These are phyloP conservation scores for Phymanthus crucifer DNA, from an alignment of 92 coral and sea anemone genomes.

Conservation along the genomic window DNA sequence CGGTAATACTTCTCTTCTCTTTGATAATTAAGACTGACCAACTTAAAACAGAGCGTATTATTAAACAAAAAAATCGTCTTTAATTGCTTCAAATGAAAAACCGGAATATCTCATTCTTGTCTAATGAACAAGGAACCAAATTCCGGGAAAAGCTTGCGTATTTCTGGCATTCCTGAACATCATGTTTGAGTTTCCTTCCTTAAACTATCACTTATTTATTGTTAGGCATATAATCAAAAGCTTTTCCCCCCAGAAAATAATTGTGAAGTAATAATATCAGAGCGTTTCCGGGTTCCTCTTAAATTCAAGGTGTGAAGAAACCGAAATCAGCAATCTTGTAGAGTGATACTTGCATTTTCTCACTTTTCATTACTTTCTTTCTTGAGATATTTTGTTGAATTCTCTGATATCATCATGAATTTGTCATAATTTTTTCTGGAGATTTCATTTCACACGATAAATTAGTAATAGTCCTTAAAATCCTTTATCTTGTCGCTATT, in stretches of 20 bases:
- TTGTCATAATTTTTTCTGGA: neutral
- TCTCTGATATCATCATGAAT: neutral
- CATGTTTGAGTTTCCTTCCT: too few relatives aligned
- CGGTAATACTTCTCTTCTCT: slow-evolving; percentile 18
- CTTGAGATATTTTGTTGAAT: neutral
- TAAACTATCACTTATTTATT: neutral
- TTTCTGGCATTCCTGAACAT: neutral
- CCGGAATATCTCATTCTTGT: neutral
- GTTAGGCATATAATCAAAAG: neutral
- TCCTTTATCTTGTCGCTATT: neutral
- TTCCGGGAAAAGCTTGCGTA: neutral
- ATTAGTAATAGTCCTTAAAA: neutral
- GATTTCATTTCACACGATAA: neutral
- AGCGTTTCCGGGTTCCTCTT: neutral
- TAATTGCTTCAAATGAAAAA: slow-evolving; percentile 14
- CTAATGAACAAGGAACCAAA: neutral
- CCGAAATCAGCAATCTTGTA: neutral
- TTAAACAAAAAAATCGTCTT: slow-evolving; percentile 13
- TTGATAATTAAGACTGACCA: slow-evolving; percentile 21
- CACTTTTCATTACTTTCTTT: neutral
- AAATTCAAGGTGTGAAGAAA: too few relatives aligned
- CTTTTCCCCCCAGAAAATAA: too few relatives aligned
- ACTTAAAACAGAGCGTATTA: neutral
- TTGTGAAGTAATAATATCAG: neutral
- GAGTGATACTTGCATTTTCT: neutral